Conservation (phyloP, 2,113 vertebrate species). For the Sarotherodon lohbergeri region DNA sequence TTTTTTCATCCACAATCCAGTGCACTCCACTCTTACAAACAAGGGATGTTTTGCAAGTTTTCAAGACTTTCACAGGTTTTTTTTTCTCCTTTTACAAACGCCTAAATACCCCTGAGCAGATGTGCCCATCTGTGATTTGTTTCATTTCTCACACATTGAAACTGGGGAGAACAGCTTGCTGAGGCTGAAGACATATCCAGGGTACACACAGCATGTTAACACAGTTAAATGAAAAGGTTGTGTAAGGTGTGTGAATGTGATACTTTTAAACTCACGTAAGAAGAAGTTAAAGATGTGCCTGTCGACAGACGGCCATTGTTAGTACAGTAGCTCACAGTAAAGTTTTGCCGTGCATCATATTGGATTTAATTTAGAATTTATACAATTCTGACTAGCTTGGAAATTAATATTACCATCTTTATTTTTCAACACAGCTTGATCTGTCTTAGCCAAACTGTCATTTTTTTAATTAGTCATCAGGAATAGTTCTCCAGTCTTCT, state of each 20-base stretch:
- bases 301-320: not conserved
- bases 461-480: too few species aligned
- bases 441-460: too few species aligned
- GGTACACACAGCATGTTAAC: not conserved
- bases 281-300: not conserved
- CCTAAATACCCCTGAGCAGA: conserved; percentile 34
- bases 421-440: too few species aligned
- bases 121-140: conserved; percentile 38
- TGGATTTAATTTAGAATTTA: not conserved
- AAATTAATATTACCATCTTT: not conserved
- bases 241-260: not conserved
- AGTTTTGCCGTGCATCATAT: not conserved
- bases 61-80: not conserved
- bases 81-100: not conserved
- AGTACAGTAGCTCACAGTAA: not conserved
- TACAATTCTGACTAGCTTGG: not conserved
- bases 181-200: not conserved
- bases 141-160: conserved; percentile 7
- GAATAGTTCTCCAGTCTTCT: too few species aligned
- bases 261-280: not conserved
- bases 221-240: not conserved
- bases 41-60: not conserved
- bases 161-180: not conserved
- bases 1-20: not conserved
- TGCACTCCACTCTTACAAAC: not conserved